phyloP scores from a whole-genome alignment of 30 jellyfish, hydroid and myxozoan genomes.

The Nemopilema nomurai region DNA sequence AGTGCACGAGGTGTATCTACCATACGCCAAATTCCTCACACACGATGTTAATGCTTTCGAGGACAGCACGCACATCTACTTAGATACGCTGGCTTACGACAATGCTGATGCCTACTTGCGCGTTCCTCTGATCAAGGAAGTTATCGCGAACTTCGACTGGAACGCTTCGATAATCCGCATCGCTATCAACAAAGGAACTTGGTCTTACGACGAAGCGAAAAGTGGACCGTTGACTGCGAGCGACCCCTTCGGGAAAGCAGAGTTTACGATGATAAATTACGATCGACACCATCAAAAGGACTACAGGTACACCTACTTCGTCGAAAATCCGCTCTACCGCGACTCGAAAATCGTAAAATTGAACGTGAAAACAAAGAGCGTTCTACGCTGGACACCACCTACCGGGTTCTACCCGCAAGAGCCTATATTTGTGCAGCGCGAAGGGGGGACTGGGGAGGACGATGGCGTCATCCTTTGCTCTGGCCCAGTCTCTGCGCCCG shows the following conservation, averaged over 20 bases:
- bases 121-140: conserved; percentile 19
- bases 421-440: conserved; percentile 52
- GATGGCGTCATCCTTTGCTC: conserved; percentile 55
- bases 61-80: conserved; percentile 46
- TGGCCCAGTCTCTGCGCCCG: conserved; percentile 61
- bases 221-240: conserved; percentile 29
- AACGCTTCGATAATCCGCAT: conserved; percentile 45
- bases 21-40: conserved; percentile 53
- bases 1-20: conserved; percentile 61
- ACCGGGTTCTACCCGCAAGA: conserved; percentile 66
- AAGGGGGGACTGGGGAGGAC: conserved; percentile 49
- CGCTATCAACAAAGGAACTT: conserved; percentile 54
- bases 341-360: conserved; percentile 41
- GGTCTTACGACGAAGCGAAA: conserved; percentile 48
- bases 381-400: conserved; percentile 57
- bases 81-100: conserved; percentile 59
- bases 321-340: conserved; percentile 45
- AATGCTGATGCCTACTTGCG: conserved; percentile 44
- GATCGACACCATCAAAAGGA: conserved; percentile 44
- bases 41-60: conserved; percentile 63
- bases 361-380: conserved; percentile 50
- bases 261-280: conserved; percentile 53
- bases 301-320: conserved; percentile 56
- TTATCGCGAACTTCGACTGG: conserved; percentile 35
- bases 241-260: conserved; percentile 59